These are phyloP conservation scores for Ceratitis capitata DNA, from an alignment of 1,140 invertebrate species.

Conservation along the genomic window DNA sequence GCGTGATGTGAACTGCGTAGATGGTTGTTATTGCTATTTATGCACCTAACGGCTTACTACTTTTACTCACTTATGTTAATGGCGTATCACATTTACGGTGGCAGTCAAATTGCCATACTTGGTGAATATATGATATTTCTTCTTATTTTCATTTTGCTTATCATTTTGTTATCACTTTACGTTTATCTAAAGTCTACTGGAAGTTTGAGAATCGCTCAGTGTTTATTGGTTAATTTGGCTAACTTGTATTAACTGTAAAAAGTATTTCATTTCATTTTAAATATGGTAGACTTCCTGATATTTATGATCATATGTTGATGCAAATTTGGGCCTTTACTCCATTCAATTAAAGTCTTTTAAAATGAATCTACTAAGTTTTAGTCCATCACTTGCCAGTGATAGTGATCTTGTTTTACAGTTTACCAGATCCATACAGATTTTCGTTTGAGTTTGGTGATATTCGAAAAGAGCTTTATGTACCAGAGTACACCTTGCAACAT, in stretches of 20 bases:
- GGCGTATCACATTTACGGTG: neutral
- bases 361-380: too few relatives aligned
- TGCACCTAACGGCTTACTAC: neutral
- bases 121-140: neutral
- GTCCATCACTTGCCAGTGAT: too few relatives aligned
- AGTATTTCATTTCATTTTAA: neutral
- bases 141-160: neutral
- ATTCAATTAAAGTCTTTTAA: too few relatives aligned
- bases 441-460: neutral
- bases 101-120: neutral
- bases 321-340: neutral
- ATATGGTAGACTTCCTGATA: neutral
- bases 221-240: neutral
- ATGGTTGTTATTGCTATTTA: neutral
- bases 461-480: neutral
- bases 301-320: neutral
- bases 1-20: neutral
- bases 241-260: neutral
- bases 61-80: neutral
- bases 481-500: neutral
- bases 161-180: neutral
- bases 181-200: too few relatives aligned
- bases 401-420: neutral
- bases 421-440: neutral
- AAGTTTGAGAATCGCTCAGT: neutral